Evolutionary conservation across 2,888 invertebrate genomes (phyloP).

Genomic region (Tetranychus truncatus): DNA sequence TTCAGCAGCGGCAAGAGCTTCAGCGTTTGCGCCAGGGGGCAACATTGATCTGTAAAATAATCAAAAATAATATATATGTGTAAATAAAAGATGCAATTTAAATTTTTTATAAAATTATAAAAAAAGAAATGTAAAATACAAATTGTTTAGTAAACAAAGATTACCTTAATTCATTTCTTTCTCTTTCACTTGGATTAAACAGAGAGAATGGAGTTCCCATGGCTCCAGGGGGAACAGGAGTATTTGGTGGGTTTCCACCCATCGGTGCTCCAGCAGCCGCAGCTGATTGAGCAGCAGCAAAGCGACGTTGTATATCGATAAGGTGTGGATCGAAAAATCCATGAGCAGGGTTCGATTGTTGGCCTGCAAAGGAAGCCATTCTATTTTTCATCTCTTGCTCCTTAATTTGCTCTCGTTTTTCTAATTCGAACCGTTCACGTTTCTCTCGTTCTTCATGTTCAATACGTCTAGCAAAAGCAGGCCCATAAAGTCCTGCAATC

Average conservation of each 20-base stretch:
- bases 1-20: slow-evolving; percentile 27
- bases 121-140: neutral
- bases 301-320: slow-evolving; percentile 59
- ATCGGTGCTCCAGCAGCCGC: slow-evolving; percentile 30
- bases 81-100: neutral
- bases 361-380: slow-evolving; percentile 30
- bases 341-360: slow-evolving; percentile 35
- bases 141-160: slow-evolving; percentile 24
- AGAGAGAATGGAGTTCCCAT: slow-evolving; percentile 35
- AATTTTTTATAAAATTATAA: too few relatives aligned
- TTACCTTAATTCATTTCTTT: slow-evolving; percentile 49
- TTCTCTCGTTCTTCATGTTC: slow-evolving; percentile 20
- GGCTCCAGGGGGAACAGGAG: slow-evolving; percentile 35
- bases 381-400: slow-evolving; percentile 47
- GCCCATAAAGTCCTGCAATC: slow-evolving; percentile 32
- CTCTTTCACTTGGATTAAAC: slow-evolving; percentile 55
- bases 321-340: slow-evolving; percentile 43
- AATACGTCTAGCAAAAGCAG: slow-evolving; percentile 23
- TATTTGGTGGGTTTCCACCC: neutral
- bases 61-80: neutral
- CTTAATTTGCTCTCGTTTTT: slow-evolving; percentile 41
- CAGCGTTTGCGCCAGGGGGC: slow-evolving; percentile 17
- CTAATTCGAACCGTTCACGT: slow-evolving; percentile 12
- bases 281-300: slow-evolving; percentile 21
- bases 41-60: neutral